Evolutionary conservation across 2,797 vertebrate genomes (phyloP), one percentile per base, ranked within the genome.

Genomic region (Phrynocephalus vlangalii): DNA sequence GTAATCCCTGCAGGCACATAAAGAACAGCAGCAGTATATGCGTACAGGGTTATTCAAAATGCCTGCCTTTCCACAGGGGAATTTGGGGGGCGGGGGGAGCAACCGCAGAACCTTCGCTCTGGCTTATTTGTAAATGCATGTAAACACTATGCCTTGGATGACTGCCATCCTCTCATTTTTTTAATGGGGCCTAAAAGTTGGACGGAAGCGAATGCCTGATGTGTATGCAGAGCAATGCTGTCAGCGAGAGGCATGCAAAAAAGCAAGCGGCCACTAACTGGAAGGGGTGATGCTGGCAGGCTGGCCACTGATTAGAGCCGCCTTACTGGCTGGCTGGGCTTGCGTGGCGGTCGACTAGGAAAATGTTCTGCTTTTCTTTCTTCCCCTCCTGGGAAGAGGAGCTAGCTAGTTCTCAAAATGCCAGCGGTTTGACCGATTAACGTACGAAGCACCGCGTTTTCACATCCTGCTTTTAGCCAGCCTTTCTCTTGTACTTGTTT

Each of bases 151-250:
- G 10, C 33, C 33, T 20, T 1, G 13, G 30, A 22, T 77, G 84
- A 82, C 63, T 28, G 86, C 72, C 56, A 48, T 38, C 24, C 84
- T 44, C 67, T 87, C 13, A 3, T 50, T 87, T 60, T 85, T 68
- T 79, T 84, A 91, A 88, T 1, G 3, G 82, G 60, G 6, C 84
- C 79, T 67, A n/a, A 0, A 90, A 84, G 56, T 81, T 13, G 0
- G 79, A 24, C 0, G 56, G 88, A 8, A 22, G 78, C 0, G 90
- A 91, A 88, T 66, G 89, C 26, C 87, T 84, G 73, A 81, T 91
- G 89, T 0, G 79, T 77, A 82, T 78, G 90, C 90, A 73, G 84
- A 44, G 90, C 87, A 79, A 89, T 4, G 0, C 70, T 0, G 73
- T 3, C 52, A 1, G 33, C 28, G 0, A 38, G 67, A 52, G 38